Evolutionary conservation across 53 echinoderm and acorn worm genomes (phyloP).

Genomic region (Glandiceps talaboti): DNA sequence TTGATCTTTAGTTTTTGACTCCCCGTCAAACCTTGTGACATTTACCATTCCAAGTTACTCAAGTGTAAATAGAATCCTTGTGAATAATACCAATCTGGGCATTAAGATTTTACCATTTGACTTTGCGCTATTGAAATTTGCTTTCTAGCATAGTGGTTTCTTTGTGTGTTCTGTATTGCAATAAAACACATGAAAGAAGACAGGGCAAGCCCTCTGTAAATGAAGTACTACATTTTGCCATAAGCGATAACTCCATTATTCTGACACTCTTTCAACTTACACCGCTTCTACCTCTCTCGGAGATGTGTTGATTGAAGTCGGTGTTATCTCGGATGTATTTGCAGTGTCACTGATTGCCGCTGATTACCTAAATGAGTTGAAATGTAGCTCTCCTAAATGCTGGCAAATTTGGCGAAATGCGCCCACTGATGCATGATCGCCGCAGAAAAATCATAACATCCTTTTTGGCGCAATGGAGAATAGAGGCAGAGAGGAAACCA

Average conservation of each 20-base stretch:
- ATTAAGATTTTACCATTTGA: neutral
- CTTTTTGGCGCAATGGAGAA: neutral
- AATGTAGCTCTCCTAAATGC: neutral
- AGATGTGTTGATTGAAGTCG: neutral
- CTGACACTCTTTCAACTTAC: neutral
- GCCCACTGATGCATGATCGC: neutral
- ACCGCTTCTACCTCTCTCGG: neutral
- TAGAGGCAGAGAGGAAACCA: neutral
- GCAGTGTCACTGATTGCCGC: neutral
- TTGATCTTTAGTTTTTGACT: neutral
- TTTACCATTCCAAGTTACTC: neutral
- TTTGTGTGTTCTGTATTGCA: neutral
- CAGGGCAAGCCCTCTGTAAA: neutral
- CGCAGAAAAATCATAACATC: neutral
- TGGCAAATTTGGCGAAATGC: neutral
- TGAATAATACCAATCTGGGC: neutral
- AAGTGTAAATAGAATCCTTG: neutral
- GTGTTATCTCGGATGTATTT: neutral
- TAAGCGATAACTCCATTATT: neutral
- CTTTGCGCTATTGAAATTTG: no score
- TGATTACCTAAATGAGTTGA: neutral
- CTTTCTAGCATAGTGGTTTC: neutral
- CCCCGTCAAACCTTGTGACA: neutral
- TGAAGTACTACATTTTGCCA: neutral
- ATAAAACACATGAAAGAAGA: neutral